phyloP scores from a whole-genome alignment of 2,113 vertebrate species.

The Martes martes region DNA sequence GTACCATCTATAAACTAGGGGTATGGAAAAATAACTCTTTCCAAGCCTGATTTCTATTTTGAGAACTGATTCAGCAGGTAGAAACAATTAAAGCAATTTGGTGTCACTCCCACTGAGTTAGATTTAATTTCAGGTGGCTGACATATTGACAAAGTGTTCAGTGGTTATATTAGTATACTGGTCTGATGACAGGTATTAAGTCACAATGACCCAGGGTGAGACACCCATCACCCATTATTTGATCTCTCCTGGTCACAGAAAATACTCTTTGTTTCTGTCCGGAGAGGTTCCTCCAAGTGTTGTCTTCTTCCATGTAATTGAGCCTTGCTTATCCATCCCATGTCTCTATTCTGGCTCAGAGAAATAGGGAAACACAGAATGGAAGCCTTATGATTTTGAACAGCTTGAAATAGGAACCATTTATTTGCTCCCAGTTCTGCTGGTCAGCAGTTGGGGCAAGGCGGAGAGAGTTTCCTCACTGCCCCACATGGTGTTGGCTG shows the following conservation, averaged over 20 bases:
- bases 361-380: not conserved
- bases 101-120: not conserved
- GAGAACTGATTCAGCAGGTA: not conserved
- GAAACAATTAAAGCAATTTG: not conserved
- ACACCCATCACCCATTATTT: not conserved
- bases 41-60: conserved; percentile 6
- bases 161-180: not conserved
- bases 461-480: not conserved
- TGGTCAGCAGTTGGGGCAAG: not conserved
- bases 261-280: not conserved
- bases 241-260: not conserved
- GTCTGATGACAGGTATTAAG: not conserved
- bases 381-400: not conserved
- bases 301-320: not conserved
- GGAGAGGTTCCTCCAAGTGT: not conserved
- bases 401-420: not conserved
- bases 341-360: not conserved
- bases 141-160: not conserved
- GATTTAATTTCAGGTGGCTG: not conserved
- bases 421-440: not conserved
- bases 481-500: not conserved
- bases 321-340: not conserved
- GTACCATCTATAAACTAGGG: not conserved
- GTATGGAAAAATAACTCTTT: not conserved
- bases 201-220: not conserved